These are phyloP conservation scores for Trogon melanurus DNA, from an alignment of 2,113 vertebrate genomes.

Conservation along the genomic window DNA sequence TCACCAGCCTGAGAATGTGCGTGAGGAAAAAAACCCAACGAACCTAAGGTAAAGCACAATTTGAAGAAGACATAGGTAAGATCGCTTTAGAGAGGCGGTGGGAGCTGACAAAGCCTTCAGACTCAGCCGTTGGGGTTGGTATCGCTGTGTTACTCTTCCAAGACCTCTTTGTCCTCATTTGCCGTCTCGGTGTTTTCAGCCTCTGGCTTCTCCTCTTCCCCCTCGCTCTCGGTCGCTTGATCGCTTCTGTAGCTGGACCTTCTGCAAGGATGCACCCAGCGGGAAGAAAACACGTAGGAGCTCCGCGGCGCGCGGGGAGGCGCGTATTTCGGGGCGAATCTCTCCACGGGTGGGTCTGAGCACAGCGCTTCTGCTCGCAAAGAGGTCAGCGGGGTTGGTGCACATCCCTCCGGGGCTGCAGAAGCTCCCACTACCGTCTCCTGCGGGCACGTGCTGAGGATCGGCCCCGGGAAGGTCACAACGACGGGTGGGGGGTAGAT, in stretches of 20 bases:
- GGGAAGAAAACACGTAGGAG: not conserved
- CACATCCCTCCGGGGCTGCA: not conserved
- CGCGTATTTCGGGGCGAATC: accelerated
- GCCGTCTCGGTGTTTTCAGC: accelerated
- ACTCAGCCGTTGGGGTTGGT: not conserved
- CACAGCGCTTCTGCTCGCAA: not conserved
- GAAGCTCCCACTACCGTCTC: not conserved
- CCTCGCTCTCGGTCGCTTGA: accelerated
- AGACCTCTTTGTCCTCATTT: not conserved
- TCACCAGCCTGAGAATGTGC: not conserved
- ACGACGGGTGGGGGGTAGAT: conserved; percentile 26
- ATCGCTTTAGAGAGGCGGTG: not conserved
- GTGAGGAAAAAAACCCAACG: not conserved
- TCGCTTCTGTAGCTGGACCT: accelerated
- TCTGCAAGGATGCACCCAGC: conserved; percentile 34
- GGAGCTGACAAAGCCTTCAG: not conserved
- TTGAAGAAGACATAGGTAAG: not conserved
- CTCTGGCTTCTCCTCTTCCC: not conserved
- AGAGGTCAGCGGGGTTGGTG: not conserved
- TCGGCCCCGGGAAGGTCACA: not conserved
- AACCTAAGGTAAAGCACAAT: not conserved
- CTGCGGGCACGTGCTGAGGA: conserved; percentile 23
- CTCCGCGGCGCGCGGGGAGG: accelerated
- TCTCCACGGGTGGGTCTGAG: not conserved
- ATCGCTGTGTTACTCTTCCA: accelerated